Conservation (phyloP, 1,140 invertebrate genomes). For the Nephila pilipes region DNA sequence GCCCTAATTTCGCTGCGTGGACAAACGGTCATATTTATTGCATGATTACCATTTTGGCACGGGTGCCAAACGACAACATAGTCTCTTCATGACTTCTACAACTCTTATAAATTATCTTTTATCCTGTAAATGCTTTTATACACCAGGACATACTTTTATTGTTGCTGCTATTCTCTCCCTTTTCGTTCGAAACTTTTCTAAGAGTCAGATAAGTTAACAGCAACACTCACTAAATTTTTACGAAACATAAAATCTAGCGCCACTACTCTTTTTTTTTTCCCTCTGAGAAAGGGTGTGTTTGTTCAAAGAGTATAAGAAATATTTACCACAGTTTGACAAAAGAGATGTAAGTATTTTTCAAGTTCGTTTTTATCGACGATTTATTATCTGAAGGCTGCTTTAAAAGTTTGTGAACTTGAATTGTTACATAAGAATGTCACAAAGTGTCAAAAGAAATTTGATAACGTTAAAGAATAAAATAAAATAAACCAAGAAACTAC, state of each 20-base stretch:
- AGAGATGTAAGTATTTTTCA: not conserved
- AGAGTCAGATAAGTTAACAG: not conserved
- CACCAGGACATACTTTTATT: not conserved
- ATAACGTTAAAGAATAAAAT: too few relatives aligned
- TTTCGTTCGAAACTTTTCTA: not conserved
- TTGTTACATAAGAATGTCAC: too few relatives aligned
- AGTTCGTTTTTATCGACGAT: not conserved
- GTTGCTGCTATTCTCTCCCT: not conserved
- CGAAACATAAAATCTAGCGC: not conserved
- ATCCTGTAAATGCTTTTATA: slow-evolving; percentile 36
- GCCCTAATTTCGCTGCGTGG: slow-evolving; percentile 36
- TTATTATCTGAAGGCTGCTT: too few relatives aligned
- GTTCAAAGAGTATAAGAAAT: not conserved
- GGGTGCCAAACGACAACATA: slow-evolving; percentile 22
- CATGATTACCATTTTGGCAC: slow-evolving; percentile 71
- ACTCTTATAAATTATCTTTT: slow-evolving; percentile 46
- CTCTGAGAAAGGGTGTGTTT: too few relatives aligned
- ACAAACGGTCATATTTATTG: slow-evolving; percentile 70
- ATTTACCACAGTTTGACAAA: not conserved
- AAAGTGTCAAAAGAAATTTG: too few relatives aligned
- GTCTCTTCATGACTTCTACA: slow-evolving; percentile 39
- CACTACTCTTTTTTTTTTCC: not conserved
- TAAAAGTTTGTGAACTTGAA: too few relatives aligned
- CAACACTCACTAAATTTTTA: not conserved
- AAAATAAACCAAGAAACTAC: too few relatives aligned